Percentiles rank a stretch among this genome's conserved stretches.
These are phyloP conservation scores for Seriola quinqueradiata DNA, from an alignment of 2,113 vertebrate genomes.

Conservation along the genomic window DNA sequence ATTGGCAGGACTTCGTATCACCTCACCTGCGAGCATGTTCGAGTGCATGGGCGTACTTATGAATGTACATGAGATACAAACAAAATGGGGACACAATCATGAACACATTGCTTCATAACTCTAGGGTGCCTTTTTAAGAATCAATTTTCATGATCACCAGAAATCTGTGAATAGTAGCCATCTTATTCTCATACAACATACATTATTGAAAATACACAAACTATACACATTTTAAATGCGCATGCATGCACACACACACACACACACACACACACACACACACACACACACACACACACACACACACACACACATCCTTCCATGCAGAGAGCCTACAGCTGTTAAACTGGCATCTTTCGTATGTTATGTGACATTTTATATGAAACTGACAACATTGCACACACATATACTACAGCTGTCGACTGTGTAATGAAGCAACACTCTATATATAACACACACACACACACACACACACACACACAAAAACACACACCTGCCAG, in stretches of 20 bases:
- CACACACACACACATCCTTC: background rate
- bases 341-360: conserved; percentile 27
- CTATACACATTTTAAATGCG: background rate
- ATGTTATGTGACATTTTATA: conserved; percentile 52
- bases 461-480: conserved; percentile 20
- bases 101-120: background rate
- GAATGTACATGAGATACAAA: background rate
- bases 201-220: background rate
- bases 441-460: conserved; percentile 32
- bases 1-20: too few relatives aligned
- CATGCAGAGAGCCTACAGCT: conserved; percentile 23
- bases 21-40: background rate
- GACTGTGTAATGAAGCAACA: conserved; percentile 50
- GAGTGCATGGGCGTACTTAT: background rate
- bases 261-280: background rate
- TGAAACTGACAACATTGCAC: conserved; percentile 49
- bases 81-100: background rate
- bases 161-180: background rate
- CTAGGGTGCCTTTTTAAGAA: background rate
- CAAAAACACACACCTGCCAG: conserved; percentile 53
- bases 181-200: background rate
- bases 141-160: background rate
- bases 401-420: conserved; percentile 58
- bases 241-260: background rate
- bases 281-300: background rate